Conservation (phyloP, 2,888 invertebrate species). For the Escarpia spicata region DNA sequence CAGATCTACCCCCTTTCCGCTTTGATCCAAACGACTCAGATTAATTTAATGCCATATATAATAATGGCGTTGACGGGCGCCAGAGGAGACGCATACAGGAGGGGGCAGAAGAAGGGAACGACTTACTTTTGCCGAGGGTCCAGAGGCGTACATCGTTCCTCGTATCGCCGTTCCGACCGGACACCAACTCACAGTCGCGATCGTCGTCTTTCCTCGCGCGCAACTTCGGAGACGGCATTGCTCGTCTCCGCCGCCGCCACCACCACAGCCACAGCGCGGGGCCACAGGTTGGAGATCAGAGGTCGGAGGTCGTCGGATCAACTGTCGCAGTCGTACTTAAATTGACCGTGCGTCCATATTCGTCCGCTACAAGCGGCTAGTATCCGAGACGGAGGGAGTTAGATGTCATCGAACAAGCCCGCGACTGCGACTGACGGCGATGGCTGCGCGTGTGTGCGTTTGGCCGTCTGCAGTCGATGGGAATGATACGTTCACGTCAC, state of each 20-base stretch:
- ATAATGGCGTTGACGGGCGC: neutral
- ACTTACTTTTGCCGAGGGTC: constrained; percentile 5
- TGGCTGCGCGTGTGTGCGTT: neutral
- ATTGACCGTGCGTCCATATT: neutral
- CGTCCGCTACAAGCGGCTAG: neutral
- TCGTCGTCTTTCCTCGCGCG: neutral
- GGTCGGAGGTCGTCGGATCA: neutral
- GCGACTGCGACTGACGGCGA: neutral
- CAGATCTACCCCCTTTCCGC: neutral
- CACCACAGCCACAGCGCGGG: neutral
- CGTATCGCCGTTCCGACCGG: neutral
- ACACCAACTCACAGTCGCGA: neutral
- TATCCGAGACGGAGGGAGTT: neutral
- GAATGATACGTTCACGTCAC: neutral
- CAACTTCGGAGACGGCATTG: constrained; percentile 12
- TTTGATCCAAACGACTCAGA: neutral
- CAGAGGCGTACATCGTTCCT: constrained; percentile 10
- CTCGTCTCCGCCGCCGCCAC: neutral
- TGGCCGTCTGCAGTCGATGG: neutral
- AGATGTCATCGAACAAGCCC: neutral
- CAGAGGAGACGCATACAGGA: neutral
- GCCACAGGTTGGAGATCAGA: neutral
- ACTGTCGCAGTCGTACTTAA: neutral
- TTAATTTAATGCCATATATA: too few relatives aligned
- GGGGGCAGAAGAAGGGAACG: neutral